Evolutionary conservation across 1,140 invertebrate species (phyloP).

Genomic region (Heliothis virescens): DNA sequence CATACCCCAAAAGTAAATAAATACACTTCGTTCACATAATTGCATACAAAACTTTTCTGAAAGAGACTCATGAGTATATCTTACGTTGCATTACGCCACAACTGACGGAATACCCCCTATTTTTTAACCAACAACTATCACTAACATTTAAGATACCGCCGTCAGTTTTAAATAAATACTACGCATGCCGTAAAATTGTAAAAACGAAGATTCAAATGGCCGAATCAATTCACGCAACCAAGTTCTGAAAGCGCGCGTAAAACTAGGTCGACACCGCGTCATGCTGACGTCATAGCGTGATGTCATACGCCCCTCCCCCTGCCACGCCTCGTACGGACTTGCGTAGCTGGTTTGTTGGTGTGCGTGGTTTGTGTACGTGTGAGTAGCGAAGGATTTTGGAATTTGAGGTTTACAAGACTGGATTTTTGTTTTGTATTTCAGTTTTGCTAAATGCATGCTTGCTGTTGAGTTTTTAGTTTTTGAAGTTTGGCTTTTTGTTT

Average conservation of each 20-base stretch:
- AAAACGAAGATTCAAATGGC: neutral
- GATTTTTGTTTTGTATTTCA: neutral
- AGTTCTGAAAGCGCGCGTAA: neutral
- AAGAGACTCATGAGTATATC: too few species aligned
- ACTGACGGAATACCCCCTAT: too few species aligned
- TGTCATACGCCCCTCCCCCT: constrained; percentile 2
- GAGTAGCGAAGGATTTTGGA: neutral
- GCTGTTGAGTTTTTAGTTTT: neutral
- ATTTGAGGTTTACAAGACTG: neutral
- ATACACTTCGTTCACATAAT: too few species aligned
- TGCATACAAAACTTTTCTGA: too few species aligned
- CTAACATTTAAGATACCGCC: too few species aligned
- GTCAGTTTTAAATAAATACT: neutral
- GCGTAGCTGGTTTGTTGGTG: neutral
- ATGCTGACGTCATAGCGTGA: constrained; percentile 9
- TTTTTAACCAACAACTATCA: too few species aligned
- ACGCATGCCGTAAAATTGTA: neutral
- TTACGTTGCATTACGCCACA: too few species aligned
- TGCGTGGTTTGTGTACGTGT: neutral
- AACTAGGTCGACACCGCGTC: constrained; percentile 25
- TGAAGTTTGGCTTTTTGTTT: neutral
- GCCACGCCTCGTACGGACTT: constrained; percentile 27
- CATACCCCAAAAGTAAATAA: too few species aligned
- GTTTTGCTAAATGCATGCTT: neutral
- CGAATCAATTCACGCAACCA: constrained; percentile 24